Conservation (phyloP, 2,797 vertebrate species). For the Hephaestus fuliginosus region DNA sequence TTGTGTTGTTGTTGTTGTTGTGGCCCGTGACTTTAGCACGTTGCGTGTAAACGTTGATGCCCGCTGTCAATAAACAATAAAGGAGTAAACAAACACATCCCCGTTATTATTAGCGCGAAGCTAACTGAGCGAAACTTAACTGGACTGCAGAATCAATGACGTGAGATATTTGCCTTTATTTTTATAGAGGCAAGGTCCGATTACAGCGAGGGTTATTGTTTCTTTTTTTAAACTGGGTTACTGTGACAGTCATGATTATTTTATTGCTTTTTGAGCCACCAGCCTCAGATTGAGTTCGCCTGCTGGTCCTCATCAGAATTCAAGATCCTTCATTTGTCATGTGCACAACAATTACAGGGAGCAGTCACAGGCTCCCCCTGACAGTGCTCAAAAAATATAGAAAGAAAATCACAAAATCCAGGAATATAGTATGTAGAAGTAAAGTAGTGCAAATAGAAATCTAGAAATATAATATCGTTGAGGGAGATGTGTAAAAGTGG, state of each 20-base stretch:
- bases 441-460: too few species aligned
- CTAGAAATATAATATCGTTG: too few species aligned
- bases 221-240: neutral
- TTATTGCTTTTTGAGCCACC: slow-evolving; percentile 12
- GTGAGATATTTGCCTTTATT: neutral
- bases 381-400: too few species aligned
- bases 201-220: neutral
- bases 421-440: too few species aligned
- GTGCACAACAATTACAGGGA: too few species aligned
- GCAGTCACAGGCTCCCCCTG: too few species aligned
- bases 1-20: too few species aligned
- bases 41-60: neutral
- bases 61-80: slow-evolving; percentile 48
- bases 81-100: slow-evolving; percentile 31
- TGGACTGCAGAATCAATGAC: neutral
- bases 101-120: slow-evolving; percentile 43
- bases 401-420: too few species aligned
- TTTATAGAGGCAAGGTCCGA: too few species aligned
- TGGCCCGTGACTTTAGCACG: too few species aligned
- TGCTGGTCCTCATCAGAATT: neutral
- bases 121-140: slow-evolving; percentile 13
- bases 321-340: too few species aligned
- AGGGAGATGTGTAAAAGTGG: too few species aligned
- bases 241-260: slow-evolving; percentile 19
- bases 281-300: slow-evolving; percentile 24